These are phyloP conservation scores for Heteromyza rotundicornis DNA, from an alignment of 2,888 invertebrate species.

Conservation along the genomic window DNA sequence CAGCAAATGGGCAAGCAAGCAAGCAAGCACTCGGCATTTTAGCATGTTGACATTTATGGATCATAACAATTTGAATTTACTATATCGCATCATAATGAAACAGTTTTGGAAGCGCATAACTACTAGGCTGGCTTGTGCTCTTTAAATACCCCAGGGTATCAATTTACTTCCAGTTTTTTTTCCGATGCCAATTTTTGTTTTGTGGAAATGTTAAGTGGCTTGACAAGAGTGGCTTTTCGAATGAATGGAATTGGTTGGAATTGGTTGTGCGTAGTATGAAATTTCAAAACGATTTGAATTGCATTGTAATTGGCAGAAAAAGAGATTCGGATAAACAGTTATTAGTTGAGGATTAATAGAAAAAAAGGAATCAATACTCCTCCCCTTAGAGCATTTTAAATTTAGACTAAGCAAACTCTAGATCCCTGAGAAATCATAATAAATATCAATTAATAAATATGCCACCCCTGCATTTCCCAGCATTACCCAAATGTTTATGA, in stretches of 20 bases:
- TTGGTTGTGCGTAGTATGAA: slow-evolving; percentile 4
- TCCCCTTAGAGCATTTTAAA: no score
- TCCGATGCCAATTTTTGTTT: slow-evolving; percentile 25
- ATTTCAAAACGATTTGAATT: no score
- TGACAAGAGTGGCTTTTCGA: background rate
- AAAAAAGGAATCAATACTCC: no score
- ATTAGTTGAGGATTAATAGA: no score
- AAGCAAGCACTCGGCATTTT: no score
- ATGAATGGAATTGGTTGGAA: background rate
- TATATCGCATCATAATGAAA: slow-evolving; percentile 44
- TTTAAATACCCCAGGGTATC: slow-evolving; percentile 56
- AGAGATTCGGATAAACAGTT: no score
- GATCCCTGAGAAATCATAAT: background rate
- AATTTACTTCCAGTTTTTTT: slow-evolving; percentile 50
- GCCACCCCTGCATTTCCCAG: background rate
- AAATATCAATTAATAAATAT: slow-evolving; percentile 22
- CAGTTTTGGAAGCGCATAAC: slow-evolving; percentile 34
- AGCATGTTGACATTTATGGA: slow-evolving; percentile 61
- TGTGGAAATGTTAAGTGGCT: slow-evolving; percentile 21
- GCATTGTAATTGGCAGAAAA: slow-evolving; percentile 35
- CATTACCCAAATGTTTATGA: slow-evolving; percentile 11
- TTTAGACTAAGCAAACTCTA: no score
- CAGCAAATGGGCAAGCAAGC: slow-evolving; percentile 23
- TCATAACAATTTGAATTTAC: slow-evolving; percentile 60
- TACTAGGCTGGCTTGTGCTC: slow-evolving; percentile 1